Evolutionary conservation across 1,140 invertebrate genomes (phyloP).

Genomic region (Hycleus phaleratus): DNA sequence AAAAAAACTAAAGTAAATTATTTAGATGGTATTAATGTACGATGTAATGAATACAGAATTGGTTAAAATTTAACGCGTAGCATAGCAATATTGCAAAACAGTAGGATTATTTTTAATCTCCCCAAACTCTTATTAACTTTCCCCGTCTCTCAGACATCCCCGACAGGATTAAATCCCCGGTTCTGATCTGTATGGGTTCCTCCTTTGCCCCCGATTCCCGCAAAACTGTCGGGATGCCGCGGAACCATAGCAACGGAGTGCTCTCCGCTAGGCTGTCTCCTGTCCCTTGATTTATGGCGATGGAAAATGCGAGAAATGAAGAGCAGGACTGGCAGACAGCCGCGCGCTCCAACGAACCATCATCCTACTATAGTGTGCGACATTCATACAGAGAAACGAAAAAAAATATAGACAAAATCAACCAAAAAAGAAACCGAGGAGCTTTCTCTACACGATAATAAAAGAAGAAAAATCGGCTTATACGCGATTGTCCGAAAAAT

Average conservation of each 20-base stretch:
- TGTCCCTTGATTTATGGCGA: conserved; percentile 44
- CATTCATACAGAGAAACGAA: too few species aligned
- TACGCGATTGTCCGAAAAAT: background rate
- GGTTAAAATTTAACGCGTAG: conserved; percentile 1
- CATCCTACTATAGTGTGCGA: conserved; percentile 4
- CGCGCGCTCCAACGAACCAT: conserved; percentile 23
- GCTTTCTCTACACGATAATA: too few species aligned
- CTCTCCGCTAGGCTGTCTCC: conserved; percentile 41
- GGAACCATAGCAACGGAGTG: conserved; percentile 41
- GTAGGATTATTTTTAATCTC: conserved; percentile 43
- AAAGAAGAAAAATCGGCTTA: background rate
- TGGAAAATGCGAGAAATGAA: conserved; percentile 45
- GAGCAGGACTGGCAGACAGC: conserved; percentile 40
- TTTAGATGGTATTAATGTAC: too few species aligned
- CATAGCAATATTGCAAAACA: conserved; percentile 41
- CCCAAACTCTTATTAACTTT: conserved; percentile 43
- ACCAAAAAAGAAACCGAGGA: too few species aligned
- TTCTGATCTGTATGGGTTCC: conserved; percentile 32
- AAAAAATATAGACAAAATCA: too few species aligned
- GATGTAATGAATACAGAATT: conserved; percentile 2
- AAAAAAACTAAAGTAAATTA: background rate
- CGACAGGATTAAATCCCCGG: conserved; percentile 41
- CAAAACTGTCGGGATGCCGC: conserved; percentile 40
- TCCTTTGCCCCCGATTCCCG: conserved; percentile 19
- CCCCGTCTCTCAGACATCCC: conserved; percentile 34